These are phyloP conservation scores for Watsonalla cultraria DNA, from an alignment of 2,888 invertebrate species.

Conservation along the genomic window DNA sequence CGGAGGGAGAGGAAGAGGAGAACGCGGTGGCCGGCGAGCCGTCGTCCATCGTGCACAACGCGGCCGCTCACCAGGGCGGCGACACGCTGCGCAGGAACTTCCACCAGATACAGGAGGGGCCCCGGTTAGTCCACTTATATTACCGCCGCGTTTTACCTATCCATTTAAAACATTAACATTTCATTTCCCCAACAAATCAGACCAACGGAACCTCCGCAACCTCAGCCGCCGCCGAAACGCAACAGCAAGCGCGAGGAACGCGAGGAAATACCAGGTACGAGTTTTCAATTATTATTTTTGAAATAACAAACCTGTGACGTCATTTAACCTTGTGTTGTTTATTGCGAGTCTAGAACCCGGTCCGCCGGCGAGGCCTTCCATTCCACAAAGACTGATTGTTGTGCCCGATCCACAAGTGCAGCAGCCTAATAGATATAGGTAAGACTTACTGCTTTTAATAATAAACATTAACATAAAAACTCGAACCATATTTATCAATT, in stretches of 20 bases:
- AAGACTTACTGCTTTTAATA: conserved; percentile 17
- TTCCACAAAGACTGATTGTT: conserved; percentile 94
- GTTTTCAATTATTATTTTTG: conserved; percentile 19
- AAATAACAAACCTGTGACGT: conserved; percentile 17
- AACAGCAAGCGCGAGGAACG: conserved; percentile 76
- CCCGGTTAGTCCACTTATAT: conserved; percentile 39
- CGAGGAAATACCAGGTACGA: conserved; percentile 78
- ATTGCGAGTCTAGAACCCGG: conserved; percentile 83
- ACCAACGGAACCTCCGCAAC: conserved; percentile 79
- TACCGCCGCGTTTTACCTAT: conserved; percentile 12
- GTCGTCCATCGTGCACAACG: conserved; percentile 94
- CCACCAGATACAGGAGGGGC: conserved; percentile 95
- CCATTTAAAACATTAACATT: conserved; percentile 19
- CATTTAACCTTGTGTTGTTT: conserved; percentile 29
- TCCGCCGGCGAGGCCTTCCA: conserved; percentile 91
- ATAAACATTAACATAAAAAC: not conserved
- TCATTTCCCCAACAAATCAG: conserved; percentile 70
- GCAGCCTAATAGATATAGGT: conserved; percentile 82
- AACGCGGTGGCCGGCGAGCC: conserved; percentile 95
- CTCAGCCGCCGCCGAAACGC: conserved; percentile 80
- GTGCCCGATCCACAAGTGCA: conserved; percentile 92
- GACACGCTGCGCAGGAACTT: conserved; percentile 98
- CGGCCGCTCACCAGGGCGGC: conserved; percentile 86
- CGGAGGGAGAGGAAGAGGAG: conserved; percentile 98
- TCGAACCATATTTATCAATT: too few species aligned